Conservation (phyloP, 2,797 vertebrate species). For the Fistularia tabacaria region DNA sequence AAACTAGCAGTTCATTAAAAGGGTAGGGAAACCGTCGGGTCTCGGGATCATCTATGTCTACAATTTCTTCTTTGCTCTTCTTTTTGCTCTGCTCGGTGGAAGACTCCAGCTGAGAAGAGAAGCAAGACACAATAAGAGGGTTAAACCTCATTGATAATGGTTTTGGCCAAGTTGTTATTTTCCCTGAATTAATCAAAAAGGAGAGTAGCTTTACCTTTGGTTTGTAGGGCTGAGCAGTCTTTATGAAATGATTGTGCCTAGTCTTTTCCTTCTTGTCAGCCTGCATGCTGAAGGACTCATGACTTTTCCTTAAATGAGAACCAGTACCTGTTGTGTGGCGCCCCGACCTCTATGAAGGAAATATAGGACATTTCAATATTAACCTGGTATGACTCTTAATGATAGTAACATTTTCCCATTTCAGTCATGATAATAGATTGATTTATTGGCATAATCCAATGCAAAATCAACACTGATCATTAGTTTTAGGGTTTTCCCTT, state of each 20-base stretch:
- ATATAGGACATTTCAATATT: slow-evolving; percentile 10
- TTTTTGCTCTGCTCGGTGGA: slow-evolving; percentile 89
- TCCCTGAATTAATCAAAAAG: not conserved
- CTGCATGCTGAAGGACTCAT: slow-evolving; percentile 92
- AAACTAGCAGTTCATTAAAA: slow-evolving; percentile 95
- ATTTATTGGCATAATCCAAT: no score
- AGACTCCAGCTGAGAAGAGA: slow-evolving; percentile 77
- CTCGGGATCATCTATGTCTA: slow-evolving; percentile 98
- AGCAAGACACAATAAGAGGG: not conserved
- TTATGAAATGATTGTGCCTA: slow-evolving; percentile 98
- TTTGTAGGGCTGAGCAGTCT: slow-evolving; percentile 98
- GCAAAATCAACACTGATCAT: no score
- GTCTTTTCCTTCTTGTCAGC: slow-evolving; percentile 98
- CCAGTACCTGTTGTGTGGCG: slow-evolving; percentile 81
- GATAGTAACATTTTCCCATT: no score
- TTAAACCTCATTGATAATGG: not conserved
- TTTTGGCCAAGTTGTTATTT: not conserved
- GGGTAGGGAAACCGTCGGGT: slow-evolving; percentile 92
- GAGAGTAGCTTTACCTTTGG: slow-evolving; percentile 80
- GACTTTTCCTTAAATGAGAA: slow-evolving; percentile 88
- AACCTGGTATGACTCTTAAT: not conserved
- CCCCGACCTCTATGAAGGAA: slow-evolving; percentile 81
- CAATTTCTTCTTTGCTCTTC: slow-evolving; percentile 94
- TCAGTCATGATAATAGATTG: no score
- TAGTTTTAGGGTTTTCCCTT: no score